A percentile compares a stretch with the other conserved stretches of the same genome.
phyloP scores from a whole-genome alignment of 2,113 vertebrate species.

The Shinisaurus crocodilurus region DNA sequence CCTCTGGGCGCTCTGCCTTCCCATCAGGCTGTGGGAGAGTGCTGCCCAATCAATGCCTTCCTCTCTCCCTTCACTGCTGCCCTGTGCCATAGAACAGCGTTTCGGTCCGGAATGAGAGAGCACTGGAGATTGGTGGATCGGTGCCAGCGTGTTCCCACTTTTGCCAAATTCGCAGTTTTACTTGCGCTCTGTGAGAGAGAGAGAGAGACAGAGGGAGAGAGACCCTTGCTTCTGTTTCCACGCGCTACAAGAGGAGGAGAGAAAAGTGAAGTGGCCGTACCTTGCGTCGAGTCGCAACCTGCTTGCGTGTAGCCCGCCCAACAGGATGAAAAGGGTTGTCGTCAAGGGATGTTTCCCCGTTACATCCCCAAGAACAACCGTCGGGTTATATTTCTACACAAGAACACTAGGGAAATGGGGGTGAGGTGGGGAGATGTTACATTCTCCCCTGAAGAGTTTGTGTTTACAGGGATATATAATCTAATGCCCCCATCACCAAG shows the following conservation, averaged over 20 bases:
- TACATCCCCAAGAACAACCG: background rate
- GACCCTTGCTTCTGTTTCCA: conserved; percentile 23
- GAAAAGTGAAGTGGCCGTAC: conserved; percentile 1
- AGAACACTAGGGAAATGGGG: background rate
- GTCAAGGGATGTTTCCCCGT: background rate
- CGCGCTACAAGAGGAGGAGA: background rate
- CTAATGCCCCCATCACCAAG: conserved; percentile 27
- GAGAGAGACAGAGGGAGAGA: no score
- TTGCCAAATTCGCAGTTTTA: conserved; percentile 4
- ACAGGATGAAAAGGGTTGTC: background rate
- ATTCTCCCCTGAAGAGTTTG: conserved; percentile 27
- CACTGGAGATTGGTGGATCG: background rate
- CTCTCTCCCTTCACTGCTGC: conserved; percentile 50
- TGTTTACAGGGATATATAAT: conserved; percentile 63
- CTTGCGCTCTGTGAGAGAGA: background rate
- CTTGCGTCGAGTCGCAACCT: background rate
- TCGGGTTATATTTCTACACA: background rate
- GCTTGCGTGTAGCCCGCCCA: background rate
- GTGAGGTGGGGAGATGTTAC: background rate
- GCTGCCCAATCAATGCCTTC: conserved; percentile 6
- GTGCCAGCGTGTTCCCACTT: background rate
- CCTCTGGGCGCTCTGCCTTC: background rate
- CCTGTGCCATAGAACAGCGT: conserved; percentile 51
- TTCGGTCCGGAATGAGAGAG: conserved; percentile 36
- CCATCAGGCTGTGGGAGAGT: background rate